phyloP scores from a whole-genome alignment of 2,113 vertebrate species.

The zebrafish (Danio rerio) region GRCz12tu NC_133190.1:35827001-35827500 shows the following conservation, averaged over 20 bases:
- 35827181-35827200: neutral
- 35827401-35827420: no score
- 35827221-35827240: neutral
- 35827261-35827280: no score
- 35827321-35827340: no score
- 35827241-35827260: neutral
- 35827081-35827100: neutral
- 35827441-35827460: no score
- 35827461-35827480: no score
- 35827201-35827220: neutral
- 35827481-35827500: no score
- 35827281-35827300: no score
- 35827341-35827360: no score
- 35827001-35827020: constrained; percentile 86
- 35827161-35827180: neutral
- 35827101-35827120: constrained; percentile 7
- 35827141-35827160: neutral
- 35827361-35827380: no score
- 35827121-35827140: neutral
- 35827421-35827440: no score
- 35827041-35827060: constrained; percentile 42
- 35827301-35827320: no score
- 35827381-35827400: no score
- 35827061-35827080: neutral
- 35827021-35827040: constrained; percentile 64